Evolutionary conservation across 1,140 invertebrate species (phyloP).

Genomic region (Sitobion miscanthi): DNA sequence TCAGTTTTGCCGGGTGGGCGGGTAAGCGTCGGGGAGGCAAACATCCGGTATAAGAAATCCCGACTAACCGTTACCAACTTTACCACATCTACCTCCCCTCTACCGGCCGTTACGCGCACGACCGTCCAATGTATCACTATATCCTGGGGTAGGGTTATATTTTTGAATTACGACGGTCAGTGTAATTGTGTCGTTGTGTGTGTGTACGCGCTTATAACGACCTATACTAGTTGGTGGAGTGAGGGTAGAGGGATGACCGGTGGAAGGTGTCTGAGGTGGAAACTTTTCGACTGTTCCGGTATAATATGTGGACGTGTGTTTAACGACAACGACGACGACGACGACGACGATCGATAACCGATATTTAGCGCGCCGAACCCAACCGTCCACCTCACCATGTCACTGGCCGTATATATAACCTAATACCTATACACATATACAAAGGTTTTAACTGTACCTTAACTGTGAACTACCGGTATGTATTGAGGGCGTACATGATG

Average conservation of each 20-base stretch:
- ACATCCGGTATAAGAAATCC: constrained; percentile 51
- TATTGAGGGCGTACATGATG: background rate
- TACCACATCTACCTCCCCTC: background rate
- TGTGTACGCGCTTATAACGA: background rate
- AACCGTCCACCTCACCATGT: background rate
- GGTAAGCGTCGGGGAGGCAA: background rate
- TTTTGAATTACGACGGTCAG: constrained; percentile 52
- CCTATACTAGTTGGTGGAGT: background rate
- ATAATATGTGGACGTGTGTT: constrained; percentile 1
- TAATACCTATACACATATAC: too few species aligned
- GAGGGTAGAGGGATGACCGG: background rate
- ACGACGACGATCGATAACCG: constrained; percentile 24
- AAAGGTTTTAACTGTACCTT: background rate
- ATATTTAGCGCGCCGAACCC: background rate
- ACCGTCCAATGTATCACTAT: background rate
- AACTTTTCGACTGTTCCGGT: constrained; percentile 40
- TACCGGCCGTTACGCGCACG: too few species aligned
- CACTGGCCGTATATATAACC: background rate
- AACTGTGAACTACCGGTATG: background rate
- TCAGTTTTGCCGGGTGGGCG: background rate
- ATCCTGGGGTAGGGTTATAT: background rate
- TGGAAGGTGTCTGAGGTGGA: constrained; percentile 1
- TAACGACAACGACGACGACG: background rate
- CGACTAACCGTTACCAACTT: constrained; percentile 27
- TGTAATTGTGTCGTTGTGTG: background rate